Conservation (phyloP, 2,888 invertebrate genomes). For the Plebejus melissa region DNA sequence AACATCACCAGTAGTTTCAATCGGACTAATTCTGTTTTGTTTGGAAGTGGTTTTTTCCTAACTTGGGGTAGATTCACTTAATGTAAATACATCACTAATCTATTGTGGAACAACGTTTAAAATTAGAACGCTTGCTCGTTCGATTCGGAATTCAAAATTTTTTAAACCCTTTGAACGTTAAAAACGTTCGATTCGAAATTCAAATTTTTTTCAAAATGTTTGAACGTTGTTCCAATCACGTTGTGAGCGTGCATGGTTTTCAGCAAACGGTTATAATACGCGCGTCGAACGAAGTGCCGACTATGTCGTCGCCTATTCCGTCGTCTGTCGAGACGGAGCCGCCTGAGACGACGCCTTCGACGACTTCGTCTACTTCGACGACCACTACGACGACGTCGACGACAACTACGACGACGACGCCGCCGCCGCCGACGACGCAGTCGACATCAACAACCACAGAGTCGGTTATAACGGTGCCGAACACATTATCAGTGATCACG, state of each 20-base stretch:
- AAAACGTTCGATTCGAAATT: not conserved
- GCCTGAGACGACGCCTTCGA: constrained; percentile 39
- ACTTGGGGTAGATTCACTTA: constrained; percentile 55
- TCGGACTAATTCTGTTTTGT: constrained; percentile 44
- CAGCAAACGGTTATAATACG: constrained; percentile 76
- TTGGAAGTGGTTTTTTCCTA: constrained; percentile 56
- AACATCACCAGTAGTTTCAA: constrained; percentile 39
- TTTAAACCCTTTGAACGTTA: not conserved
- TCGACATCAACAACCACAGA: constrained; percentile 41
- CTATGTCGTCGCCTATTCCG: constrained; percentile 49
- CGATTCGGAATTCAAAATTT: not conserved
- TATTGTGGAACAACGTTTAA: not conserved
- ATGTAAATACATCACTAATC: constrained; percentile 60
- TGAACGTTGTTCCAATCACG: constrained; percentile 60
- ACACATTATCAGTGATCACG: constrained; percentile 39
- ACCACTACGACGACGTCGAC: constrained; percentile 43
- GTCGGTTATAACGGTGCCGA: constrained; percentile 7
- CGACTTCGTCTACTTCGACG: constrained; percentile 39
- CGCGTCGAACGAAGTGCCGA: constrained; percentile 67
- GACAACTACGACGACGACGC: constrained; percentile 44
- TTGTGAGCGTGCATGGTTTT: constrained; percentile 78
- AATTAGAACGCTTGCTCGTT: not conserved
- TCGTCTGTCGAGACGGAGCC: constrained; percentile 46
- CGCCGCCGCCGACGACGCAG: constrained; percentile 39
- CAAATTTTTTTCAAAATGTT: constrained; percentile 41